Percentiles rank a stretch among this genome's conserved stretches.
Conservation (phyloP, 2,888 invertebrate genomes). For the Lingula anatina region DNA sequence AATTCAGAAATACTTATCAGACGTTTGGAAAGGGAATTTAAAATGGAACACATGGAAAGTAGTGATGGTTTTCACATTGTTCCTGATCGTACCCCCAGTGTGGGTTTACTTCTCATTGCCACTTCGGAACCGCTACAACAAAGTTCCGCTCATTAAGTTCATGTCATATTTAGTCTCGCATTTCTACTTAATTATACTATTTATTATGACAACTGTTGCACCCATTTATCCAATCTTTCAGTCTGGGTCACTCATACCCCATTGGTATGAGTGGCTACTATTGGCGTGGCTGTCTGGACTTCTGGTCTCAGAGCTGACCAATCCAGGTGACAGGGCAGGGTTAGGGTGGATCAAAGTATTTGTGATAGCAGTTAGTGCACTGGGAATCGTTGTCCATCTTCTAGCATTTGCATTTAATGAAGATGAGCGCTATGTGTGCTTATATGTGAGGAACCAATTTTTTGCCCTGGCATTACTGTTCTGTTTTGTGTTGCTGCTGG, state of each 20-base stretch:
- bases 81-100: slow-evolving; percentile 89
- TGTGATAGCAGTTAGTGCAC: slow-evolving; percentile 69
- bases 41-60: slow-evolving; percentile 94
- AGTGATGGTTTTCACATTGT: slow-evolving; percentile 71
- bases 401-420: slow-evolving; percentile 58
- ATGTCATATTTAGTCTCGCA: slow-evolving; percentile 99
- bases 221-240: slow-evolving; percentile 50
- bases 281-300: slow-evolving; percentile 92
- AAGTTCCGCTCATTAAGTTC: slow-evolving; percentile 99
- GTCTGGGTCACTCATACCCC: slow-evolving; percentile 64
- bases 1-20: slow-evolving; percentile 87
- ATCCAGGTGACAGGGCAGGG: slow-evolving; percentile 95
- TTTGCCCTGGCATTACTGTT: slow-evolving; percentile 91
- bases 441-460: slow-evolving; percentile 95
- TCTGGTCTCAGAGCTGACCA: slow-evolving; percentile 91
- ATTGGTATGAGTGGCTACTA: slow-evolving; percentile 94
- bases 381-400: slow-evolving; percentile 64
- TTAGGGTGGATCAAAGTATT: slow-evolving; percentile 74
- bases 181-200: slow-evolving; percentile 90
- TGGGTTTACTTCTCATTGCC: slow-evolving; percentile 96
- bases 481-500: slow-evolving; percentile 92
- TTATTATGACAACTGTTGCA: slow-evolving; percentile 67
- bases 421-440: slow-evolving; percentile 61
- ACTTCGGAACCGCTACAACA: slow-evolving; percentile 89
- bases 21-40: slow-evolving; percentile 95